Evolutionary conservation across 2,113 vertebrate species (phyloP).

Genomic region (Tupaia chinensis): DNA sequence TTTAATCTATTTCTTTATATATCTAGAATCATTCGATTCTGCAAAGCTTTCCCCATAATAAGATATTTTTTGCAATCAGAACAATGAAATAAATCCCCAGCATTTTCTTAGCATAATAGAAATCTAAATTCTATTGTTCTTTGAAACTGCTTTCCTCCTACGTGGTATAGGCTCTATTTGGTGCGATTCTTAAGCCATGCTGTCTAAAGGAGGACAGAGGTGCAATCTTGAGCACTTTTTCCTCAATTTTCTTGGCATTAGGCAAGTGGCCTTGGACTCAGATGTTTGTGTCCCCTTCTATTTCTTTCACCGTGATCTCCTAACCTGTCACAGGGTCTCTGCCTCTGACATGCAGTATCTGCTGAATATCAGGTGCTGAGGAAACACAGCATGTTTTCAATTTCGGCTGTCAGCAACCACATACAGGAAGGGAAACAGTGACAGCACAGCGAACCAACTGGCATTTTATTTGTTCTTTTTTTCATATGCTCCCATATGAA

Average conservation of each 20-base stretch:
- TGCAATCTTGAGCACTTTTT: not conserved
- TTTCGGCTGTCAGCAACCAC: conserved; percentile 67
- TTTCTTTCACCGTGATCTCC: accelerated
- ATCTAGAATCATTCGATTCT: not conserved
- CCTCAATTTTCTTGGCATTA: conserved; percentile 42
- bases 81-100: not conserved
- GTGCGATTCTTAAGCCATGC: not conserved
- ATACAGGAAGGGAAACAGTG: not conserved
- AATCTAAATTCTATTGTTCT: not conserved
- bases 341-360: conserved; percentile 19
- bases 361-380: conserved; percentile 24
- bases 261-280: not conserved
- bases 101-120: not conserved
- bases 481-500: not conserved
- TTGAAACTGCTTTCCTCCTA: not conserved
- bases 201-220: not conserved
- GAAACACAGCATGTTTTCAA: conserved; percentile 67
- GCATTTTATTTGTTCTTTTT: conserved; percentile 41
- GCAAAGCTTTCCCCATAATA: not conserved
- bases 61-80: not conserved
- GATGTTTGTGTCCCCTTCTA: conserved; percentile 13
- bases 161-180: not conserved
- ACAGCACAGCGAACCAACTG: not conserved
- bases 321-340: conserved; percentile 57
- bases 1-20: not conserved